Conservation (phyloP, 2,888 invertebrate genomes). For the Hypomecis punctinalis region DNA sequence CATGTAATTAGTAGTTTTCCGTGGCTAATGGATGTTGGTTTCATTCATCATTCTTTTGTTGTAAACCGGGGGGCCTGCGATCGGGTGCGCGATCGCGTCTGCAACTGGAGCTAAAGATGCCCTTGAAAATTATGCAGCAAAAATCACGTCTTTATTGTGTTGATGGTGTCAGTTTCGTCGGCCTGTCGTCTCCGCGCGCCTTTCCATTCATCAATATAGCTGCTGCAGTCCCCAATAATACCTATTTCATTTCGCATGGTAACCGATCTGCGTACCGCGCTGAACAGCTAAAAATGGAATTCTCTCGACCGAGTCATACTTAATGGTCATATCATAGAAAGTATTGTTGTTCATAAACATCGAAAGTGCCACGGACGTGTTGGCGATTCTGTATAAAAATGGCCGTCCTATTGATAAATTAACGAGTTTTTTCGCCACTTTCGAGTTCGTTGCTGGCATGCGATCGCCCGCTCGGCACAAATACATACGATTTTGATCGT, state of each 20-base stretch:
- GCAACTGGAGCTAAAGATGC: conserved; percentile 64
- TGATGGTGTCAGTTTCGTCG: conserved; percentile 52
- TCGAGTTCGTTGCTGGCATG: conserved; percentile 47
- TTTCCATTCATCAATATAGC: conserved; percentile 61
- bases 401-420: conserved; percentile 50
- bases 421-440: conserved; percentile 44
- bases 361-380: conserved; percentile 56
- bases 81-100: conserved; percentile 44
- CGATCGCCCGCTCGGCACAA: conserved; percentile 48
- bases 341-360: conserved; percentile 69
- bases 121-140: conserved; percentile 85
- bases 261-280: conserved; percentile 63
- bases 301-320: conserved; percentile 56
- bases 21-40: conserved; percentile 60
- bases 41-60: conserved; percentile 74
- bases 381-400: conserved; percentile 59
- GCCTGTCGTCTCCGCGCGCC: conserved; percentile 58
- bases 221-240: conserved; percentile 50
- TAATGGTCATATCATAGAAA: conserved; percentile 59
- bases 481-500: conserved; percentile 45
- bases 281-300: conserved; percentile 77
- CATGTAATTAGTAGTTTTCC: conserved; percentile 59
- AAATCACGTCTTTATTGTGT: conserved; percentile 71
- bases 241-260: conserved; percentile 61
- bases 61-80: conserved; percentile 50